phyloP scores from a whole-genome alignment of 2,888 invertebrate species.

The Stegophylla sp. region DNA sequence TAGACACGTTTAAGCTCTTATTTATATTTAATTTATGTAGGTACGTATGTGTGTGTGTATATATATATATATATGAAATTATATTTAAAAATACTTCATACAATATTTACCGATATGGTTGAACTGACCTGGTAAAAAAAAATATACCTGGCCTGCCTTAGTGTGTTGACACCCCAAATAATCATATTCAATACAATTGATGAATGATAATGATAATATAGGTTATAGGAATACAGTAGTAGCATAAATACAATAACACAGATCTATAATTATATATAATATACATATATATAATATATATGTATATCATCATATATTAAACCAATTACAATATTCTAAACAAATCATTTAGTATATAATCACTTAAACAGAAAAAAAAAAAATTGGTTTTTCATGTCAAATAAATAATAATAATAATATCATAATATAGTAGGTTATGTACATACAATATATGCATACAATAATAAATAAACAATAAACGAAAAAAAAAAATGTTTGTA shows the following conservation, averaged over 20 bases:
- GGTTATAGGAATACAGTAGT: too few species aligned
- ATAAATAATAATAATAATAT: slow-evolving; percentile 43
- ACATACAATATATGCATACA: slow-evolving; percentile 35
- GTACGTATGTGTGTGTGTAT: too few species aligned
- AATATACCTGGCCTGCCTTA: too few species aligned
- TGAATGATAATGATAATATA: too few species aligned
- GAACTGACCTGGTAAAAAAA: too few species aligned
- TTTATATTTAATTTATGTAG: too few species aligned
- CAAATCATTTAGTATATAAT: slow-evolving; percentile 43
- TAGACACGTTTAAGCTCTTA: too few species aligned
- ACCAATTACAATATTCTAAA: slow-evolving; percentile 58
- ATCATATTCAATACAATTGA: too few species aligned
- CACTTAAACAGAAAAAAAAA: slow-evolving; percentile 30
- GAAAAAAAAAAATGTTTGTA: slow-evolving; percentile 23
- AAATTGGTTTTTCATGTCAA: slow-evolving; percentile 27
- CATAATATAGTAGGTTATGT: slow-evolving; percentile 24
- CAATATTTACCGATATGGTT: too few species aligned
- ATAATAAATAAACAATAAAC: slow-evolving; percentile 40
- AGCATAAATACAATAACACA: neutral
- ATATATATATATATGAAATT: too few species aligned
- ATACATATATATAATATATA: slow-evolving; percentile 2
- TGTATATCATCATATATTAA: slow-evolving; percentile 27
- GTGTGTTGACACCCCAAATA: too few species aligned
- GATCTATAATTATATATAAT: slow-evolving; percentile 3
- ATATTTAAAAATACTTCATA: too few species aligned